Evolutionary conservation across 1,140 invertebrate genomes (phyloP).

Genomic region (Ridgeia piscesae): DNA sequence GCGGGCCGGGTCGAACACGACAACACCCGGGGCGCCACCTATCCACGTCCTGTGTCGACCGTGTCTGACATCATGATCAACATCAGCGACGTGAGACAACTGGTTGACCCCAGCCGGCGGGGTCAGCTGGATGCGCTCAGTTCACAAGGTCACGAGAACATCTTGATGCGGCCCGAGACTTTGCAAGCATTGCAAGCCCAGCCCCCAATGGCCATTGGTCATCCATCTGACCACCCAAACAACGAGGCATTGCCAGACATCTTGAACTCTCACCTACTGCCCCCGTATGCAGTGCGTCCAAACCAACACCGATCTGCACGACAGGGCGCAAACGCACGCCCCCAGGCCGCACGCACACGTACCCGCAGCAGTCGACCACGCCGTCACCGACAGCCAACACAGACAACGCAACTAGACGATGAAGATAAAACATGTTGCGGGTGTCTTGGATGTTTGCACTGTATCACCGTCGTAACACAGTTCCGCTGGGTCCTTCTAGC

Average conservation of each 20-base stretch:
- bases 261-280: constrained; percentile 21
- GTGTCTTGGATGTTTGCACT: constrained; percentile 48
- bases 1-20: neutral
- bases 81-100: neutral
- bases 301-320: constrained; percentile 5
- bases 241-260: constrained; percentile 21
- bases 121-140: neutral
- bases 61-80: constrained; percentile 5
- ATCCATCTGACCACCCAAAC: neutral
- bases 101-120: neutral
- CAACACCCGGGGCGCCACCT: neutral
- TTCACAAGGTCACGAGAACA: neutral
- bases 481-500: constrained; percentile 54
- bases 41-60: neutral
- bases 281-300: constrained; percentile 25
- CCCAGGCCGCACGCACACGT: neutral
- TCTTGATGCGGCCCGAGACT: neutral
- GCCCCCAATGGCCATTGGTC: neutral
- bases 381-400: neutral
- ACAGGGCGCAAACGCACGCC: constrained; percentile 23
- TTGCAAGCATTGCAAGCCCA: neutral
- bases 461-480: constrained; percentile 46
- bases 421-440: constrained; percentile 32
- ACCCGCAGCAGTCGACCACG: neutral
- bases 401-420: neutral